phyloP scores from a whole-genome alignment of 2,888 invertebrate genomes.

The Tipula lateralis region DNA sequence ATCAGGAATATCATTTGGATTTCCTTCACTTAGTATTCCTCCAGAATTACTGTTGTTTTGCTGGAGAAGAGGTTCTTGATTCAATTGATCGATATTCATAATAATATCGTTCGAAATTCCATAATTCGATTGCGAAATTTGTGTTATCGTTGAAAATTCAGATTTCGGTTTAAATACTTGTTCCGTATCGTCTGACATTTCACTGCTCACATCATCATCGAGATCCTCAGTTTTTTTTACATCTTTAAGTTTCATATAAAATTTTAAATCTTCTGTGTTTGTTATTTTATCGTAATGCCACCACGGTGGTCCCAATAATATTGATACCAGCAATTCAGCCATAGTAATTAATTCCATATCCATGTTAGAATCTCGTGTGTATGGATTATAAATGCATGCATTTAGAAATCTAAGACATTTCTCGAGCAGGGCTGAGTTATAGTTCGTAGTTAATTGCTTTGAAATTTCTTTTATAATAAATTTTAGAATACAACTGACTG shows the following conservation, averaged over 20 bases:
- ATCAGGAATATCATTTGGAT: constrained; percentile 14
- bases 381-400: not conserved
- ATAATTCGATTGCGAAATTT: not conserved
- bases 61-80: not conserved
- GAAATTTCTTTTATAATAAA: not conserved
- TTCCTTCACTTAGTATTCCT: not conserved
- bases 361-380: not conserved
- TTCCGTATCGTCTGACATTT: not conserved
- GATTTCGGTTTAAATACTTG: not conserved
- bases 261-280: not conserved
- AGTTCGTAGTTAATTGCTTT: not conserved
- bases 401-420: not conserved
- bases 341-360: constrained; percentile 20
- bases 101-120: constrained; percentile 4
- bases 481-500: constrained; percentile 35
- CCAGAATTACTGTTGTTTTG: not conserved
- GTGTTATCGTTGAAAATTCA: not conserved
- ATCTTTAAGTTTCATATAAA: not conserved
- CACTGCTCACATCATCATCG: not conserved
- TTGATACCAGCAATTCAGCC: not conserved
- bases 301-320: constrained; percentile 5
- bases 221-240: not conserved
- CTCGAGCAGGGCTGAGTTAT: not conserved
- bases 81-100: not conserved
- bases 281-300: not conserved